These are phyloP conservation scores for Sander vitreus DNA, from an alignment of 2,113 vertebrate species.

Conservation along the genomic window DNA sequence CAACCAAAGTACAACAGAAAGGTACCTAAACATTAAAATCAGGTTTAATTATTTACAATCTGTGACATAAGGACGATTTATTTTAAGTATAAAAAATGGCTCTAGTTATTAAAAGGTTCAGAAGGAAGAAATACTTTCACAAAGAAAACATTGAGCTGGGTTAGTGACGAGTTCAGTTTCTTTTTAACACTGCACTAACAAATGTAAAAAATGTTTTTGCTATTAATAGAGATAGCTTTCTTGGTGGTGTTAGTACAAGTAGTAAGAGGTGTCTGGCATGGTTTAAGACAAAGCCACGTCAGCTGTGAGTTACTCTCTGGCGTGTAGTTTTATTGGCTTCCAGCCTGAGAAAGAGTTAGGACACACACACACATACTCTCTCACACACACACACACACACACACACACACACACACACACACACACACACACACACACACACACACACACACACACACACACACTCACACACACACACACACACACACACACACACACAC, in stretches of 20 bases:
- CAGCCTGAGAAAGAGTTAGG: slow-evolving; percentile 62
- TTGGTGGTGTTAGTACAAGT: slow-evolving; percentile 57
- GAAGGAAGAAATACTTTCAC: background rate
- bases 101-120: background rate
- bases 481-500: slow-evolving; percentile 32
- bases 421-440: slow-evolving; percentile 13
- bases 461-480: background rate
- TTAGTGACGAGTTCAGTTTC: background rate
- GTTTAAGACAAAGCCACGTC: slow-evolving; percentile 76
- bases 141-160: background rate
- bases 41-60: background rate
- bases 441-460: background rate
- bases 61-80: background rate
- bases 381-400: slow-evolving; percentile 20
- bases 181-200: background rate
- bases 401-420: slow-evolving; percentile 37
- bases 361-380: slow-evolving; percentile 32
- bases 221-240: slow-evolving; percentile 57
- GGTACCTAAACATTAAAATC: background rate
- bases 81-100: background rate
- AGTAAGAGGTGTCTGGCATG: slow-evolving; percentile 70
- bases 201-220: slow-evolving; percentile 20
- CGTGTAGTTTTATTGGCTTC: slow-evolving; percentile 72
- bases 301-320: slow-evolving; percentile 76
- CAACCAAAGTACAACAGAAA: background rate